Percentiles rank a stretch among this genome's conserved stretches.
phyloP scores from a whole-genome alignment of 2,888 invertebrate species.

The Stenchaetothrips biformis region DNA sequence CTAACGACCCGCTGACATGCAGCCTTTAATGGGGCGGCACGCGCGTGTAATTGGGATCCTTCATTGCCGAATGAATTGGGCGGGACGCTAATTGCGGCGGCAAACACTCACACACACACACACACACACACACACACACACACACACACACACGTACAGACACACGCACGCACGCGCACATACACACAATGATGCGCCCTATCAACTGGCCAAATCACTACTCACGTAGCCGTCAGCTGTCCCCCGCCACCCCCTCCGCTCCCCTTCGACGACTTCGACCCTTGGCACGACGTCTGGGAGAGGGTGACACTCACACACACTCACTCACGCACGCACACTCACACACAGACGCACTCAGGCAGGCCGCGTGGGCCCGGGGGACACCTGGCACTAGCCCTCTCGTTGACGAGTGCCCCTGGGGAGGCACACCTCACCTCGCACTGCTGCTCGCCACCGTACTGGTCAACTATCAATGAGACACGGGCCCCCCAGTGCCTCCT shows the following conservation, averaged over 20 bases:
- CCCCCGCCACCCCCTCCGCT: neutral
- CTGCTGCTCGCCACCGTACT: neutral
- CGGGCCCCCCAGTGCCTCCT: too few species aligned
- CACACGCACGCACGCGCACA: too few species aligned
- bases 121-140: neutral
- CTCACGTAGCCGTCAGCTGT: neutral
- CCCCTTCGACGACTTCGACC: too few species aligned
- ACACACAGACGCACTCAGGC: too few species aligned
- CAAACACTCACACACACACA: neutral
- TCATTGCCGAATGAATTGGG: slow-evolving; percentile 10
- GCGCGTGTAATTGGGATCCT: neutral
- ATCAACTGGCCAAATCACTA: slow-evolving; percentile 20
- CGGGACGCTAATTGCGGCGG: neutral
- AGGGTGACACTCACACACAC: too few species aligned
- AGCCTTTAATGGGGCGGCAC: neutral
- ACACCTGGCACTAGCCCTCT: neutral
- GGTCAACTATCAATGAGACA: neutral
- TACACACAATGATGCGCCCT: neutral
- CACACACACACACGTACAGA: neutral
- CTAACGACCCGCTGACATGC: neutral
- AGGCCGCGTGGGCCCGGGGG: neutral
- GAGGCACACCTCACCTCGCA: neutral
- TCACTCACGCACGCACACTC: too few species aligned
- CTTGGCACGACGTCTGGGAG: too few species aligned
- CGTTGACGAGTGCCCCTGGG: slow-evolving; percentile 14